phyloP scores from a whole-genome alignment of 2,888 invertebrate genomes.

The Argyresthia albistria region DNA sequence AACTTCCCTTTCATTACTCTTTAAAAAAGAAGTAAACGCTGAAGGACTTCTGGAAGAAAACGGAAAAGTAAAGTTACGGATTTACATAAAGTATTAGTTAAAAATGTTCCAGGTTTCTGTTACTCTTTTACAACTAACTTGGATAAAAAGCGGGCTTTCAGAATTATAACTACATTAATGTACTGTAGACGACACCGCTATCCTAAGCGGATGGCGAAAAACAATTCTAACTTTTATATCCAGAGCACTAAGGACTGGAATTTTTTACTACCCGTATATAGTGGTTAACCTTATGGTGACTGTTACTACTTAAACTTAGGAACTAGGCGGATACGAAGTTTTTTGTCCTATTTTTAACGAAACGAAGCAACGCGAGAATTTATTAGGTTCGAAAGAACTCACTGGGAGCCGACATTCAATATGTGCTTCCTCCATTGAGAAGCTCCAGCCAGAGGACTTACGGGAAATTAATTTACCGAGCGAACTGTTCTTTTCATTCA shows the following conservation, averaged over 20 bases:
- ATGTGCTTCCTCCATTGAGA: conserved; percentile 25
- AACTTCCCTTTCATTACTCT: neutral
- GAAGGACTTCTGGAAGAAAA: neutral
- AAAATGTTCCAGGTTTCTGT: neutral
- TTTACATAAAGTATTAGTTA: conserved; percentile 1
- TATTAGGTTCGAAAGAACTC: conserved; percentile 50
- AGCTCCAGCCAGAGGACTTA: conserved; percentile 11
- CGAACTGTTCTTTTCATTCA: too few species aligned
- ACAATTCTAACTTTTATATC: too few species aligned
- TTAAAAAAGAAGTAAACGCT: neutral
- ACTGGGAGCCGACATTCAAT: conserved; percentile 36
- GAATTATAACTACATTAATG: conserved; percentile 64
- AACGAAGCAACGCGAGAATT: conserved; percentile 55
- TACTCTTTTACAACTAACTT: neutral
- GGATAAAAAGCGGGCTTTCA: conserved; percentile 28
- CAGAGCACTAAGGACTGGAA: too few species aligned
- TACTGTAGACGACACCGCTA: conserved; percentile 17
- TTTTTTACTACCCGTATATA: too few species aligned
- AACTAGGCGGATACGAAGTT: conserved; percentile 48
- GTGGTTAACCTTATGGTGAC: conserved; percentile 17
- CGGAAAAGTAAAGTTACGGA: neutral
- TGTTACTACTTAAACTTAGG: conserved; percentile 53
- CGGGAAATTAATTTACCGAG: conserved; percentile 14
- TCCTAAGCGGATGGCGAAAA: too few species aligned
- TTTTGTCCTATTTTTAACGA: conserved; percentile 59